These are phyloP conservation scores for Drosophila leontia DNA, from an alignment of 1,140 invertebrate species.

Conservation along the genomic window DNA sequence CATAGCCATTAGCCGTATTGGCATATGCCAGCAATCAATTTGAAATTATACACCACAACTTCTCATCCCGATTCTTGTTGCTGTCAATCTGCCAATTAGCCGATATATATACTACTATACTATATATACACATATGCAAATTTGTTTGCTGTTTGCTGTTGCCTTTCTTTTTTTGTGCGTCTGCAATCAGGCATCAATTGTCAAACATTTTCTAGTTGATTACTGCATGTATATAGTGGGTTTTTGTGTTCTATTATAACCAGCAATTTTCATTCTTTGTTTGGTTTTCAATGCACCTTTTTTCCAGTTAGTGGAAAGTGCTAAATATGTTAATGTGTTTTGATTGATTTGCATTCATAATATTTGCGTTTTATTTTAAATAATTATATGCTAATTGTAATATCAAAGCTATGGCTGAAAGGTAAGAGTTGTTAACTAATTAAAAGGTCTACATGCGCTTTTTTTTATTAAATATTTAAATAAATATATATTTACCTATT, in stretches of 20 bases:
- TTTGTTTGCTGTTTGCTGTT: conserved; percentile 43
- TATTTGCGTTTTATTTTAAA: background rate
- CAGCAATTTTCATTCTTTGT: conserved; percentile 13
- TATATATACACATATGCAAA: conserved; percentile 43
- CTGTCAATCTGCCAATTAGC: conserved; percentile 74
- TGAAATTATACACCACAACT: conserved; percentile 63
- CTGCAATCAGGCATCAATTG: conserved; percentile 73
- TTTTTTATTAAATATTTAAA: background rate
- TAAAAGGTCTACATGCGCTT: conserved; percentile 10
- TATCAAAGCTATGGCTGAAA: conserved; percentile 12
- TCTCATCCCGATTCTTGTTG: conserved; percentile 23
- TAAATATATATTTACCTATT: background rate
- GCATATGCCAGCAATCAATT: conserved; percentile 73
- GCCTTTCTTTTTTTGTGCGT: conserved; percentile 20
- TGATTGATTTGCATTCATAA: conserved; percentile 21
- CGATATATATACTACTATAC: conserved; percentile 17
- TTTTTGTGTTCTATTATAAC: conserved; percentile 6
- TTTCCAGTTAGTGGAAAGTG: background rate
- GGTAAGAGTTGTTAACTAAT: conserved; percentile 19
- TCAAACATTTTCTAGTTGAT: conserved; percentile 73
- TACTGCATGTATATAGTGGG: conserved; percentile 4
- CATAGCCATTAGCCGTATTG: conserved; percentile 30
- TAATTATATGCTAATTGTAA: conserved; percentile 14
- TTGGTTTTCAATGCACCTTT: conserved; percentile 3
- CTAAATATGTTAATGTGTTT: conserved; percentile 17